Base-by-base conservation (phyloP, 2,797 vertebrate species). In the Pampus argenteus region DNA sequence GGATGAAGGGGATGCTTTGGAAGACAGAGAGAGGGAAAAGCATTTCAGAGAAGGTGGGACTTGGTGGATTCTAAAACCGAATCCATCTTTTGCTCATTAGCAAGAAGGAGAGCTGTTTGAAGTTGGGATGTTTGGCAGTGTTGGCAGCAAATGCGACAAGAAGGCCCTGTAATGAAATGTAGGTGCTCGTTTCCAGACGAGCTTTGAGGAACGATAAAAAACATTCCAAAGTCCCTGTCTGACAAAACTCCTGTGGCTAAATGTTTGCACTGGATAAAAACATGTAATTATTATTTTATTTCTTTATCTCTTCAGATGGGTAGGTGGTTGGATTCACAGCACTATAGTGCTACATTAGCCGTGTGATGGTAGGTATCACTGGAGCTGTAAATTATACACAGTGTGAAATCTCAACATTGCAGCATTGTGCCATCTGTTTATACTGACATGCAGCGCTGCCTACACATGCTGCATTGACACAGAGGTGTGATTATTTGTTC, bases 21-120 rank as follows among this genome's bases (percentile, higher is more conserved):
- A 83, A 86, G 81, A 78, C 76, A 79, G 80, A 78, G 79, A 81
- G 76, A 82, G 66, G 75, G 80, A 90, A 88, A 87, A 51, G 78
- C 76, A 75, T 88, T 86, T 91, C 71, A 84, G 79, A 86, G 73
- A 74, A 76, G 79, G 81, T 89, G 81, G 81, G 29, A 54, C 68
- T 81, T 49, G 52, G 78, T 76, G 72, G 73, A 79, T 85, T 71
- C 58, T 62, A 88, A 90, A 90, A 84, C 71, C 83, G 74, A 81
- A 89, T 82, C 79, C 82, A 65, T 88, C 66, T 63, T 78, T 87
- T 89, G 85, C 89, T 92, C 88, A 91, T 92, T 92, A 91, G 88
- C 59, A 66, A 66, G 71, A 81, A 60, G 66, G 57, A 75, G 80
- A 86, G 74, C 74, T 66, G 76, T 92, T 93, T 92, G 90, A 92